A percentile compares a stretch with the other conserved stretches of the same genome.
These are phyloP conservation scores for Eurystomus gularis DNA, from an alignment of 2,113 vertebrate genomes.

Conservation along the genomic window DNA sequence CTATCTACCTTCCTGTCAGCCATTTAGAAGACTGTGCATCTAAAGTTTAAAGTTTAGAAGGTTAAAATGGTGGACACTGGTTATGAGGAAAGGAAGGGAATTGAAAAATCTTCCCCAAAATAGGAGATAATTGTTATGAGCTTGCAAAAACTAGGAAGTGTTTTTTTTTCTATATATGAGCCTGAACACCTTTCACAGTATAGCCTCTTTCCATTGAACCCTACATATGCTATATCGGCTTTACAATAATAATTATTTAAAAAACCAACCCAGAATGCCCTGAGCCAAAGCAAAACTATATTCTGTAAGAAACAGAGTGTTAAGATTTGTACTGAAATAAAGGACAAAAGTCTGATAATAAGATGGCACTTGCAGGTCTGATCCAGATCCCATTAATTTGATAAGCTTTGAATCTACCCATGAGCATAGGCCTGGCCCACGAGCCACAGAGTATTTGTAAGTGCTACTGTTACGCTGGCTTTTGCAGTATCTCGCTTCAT, in stretches of 20 bases:
- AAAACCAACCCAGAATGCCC: not conserved
- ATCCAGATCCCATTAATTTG: not conserved
- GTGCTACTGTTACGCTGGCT: not conserved
- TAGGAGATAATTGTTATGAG: not conserved
- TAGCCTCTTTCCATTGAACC: not conserved
- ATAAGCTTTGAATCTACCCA: not conserved
- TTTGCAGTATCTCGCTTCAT: not conserved
- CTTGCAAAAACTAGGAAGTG: not conserved
- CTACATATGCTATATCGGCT: not conserved
- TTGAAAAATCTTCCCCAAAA: not conserved
- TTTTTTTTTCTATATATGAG: not conserved
- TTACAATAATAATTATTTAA: not conserved
- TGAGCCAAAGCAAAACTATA: not conserved
- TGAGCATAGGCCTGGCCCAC: not conserved
- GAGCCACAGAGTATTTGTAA: not conserved
- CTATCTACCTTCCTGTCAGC: not conserved
- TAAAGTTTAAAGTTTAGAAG: not conserved
- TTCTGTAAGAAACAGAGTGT: not conserved
- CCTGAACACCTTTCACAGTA: not conserved
- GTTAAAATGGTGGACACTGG: not conserved
- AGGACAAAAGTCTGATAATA: not conserved
- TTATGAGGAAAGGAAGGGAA: not conserved
- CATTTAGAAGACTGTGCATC: not conserved
- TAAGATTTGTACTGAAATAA: not conserved
- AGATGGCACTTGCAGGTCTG: not conserved